Base-by-base conservation (phyloP, 2,113 vertebrate species). In the Salvelinus fontinalis region DNA sequence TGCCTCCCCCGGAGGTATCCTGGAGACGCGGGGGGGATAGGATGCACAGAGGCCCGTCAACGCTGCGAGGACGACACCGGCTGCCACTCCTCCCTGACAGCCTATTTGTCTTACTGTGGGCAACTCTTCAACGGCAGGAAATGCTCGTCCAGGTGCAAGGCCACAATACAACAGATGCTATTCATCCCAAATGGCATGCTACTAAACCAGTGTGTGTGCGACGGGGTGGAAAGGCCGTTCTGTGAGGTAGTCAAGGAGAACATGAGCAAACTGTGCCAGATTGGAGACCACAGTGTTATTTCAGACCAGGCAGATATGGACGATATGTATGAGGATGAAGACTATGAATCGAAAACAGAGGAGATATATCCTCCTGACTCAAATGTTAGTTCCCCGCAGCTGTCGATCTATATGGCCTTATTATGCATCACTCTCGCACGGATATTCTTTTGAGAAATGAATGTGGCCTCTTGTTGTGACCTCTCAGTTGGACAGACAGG, bases 221-320 rank as follows among this genome's bases (percentile, higher is more conserved):
- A 95, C 66, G 93, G 94, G 0, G 89, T 92, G 57, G 94, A 95
- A 89, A 85, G 94, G 70, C 93, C 93, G 1, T 94, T 95, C 86
- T 95, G 94, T 51, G 93, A 95, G 74, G 92, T 94, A 84, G 93
- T 95, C 69, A 95, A 95, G 80, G 92, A 93, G 74, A 95, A 94
- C 90, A 94, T 95, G 94, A 88, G 85, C 57, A 90, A 88, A 51
- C 92, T 95, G 1, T 95, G 95, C 78, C 69, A 84, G 31, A 86
- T 93, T 2, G 91, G 88, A 20, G 92, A 92, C 73, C 86, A 84
- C 76, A 73, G 72, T 2, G 81, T 83, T 0, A 44, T 85, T 7
- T 74, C 88, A 18, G 90, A 92, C 67, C 89, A 85, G n/a, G 81
- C 88, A 1, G 90, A 89, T 1, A 71, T 64, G 6, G 92, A 94